A percentile compares a stretch with the other conserved stretches of the same genome.
Conservation (phyloP, 2,888 invertebrate species). For the Sycophila texana region DNA sequence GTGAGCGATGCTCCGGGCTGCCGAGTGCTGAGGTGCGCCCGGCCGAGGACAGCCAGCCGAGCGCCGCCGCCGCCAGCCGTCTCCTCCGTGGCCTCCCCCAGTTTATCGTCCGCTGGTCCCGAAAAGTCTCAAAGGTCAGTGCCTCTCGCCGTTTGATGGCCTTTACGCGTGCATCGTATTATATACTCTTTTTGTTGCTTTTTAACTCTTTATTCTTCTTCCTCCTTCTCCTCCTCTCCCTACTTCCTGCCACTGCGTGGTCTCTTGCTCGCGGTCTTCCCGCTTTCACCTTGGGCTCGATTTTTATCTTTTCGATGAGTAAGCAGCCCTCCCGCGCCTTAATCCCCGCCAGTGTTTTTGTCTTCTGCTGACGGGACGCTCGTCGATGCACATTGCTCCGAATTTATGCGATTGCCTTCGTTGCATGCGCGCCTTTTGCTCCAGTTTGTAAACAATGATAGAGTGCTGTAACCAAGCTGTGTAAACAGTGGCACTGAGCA, state of each 20-base stretch:
- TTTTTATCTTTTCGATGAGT: slow-evolving; percentile 51
- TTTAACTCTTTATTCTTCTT: too few species aligned
- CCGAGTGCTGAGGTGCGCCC: slow-evolving; percentile 30
- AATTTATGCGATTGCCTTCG: background rate
- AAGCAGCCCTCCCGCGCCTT: slow-evolving; percentile 22
- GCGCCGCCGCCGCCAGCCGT: slow-evolving; percentile 4
- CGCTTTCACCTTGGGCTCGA: slow-evolving; percentile 52
- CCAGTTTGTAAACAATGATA: too few species aligned
- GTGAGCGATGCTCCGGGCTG: slow-evolving; percentile 14
- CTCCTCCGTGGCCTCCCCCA: slow-evolving; percentile 50
- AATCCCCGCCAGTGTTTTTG: slow-evolving; percentile 5
- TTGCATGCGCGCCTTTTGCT: too few species aligned
- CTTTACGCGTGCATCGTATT: too few species aligned
- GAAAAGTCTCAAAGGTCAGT: slow-evolving; percentile 64
- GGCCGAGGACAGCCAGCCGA: slow-evolving; percentile 32
- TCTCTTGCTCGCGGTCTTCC: background rate
- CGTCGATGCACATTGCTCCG: background rate
- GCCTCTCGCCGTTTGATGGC: background rate
- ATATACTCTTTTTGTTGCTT: too few species aligned
- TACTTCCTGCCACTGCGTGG: background rate
- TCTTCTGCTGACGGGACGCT: slow-evolving; percentile 8
- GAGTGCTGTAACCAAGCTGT: too few species aligned
- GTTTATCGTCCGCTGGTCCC: slow-evolving; percentile 62
- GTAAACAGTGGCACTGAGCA: background rate
- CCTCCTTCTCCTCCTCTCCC: background rate